Evolutionary conservation across 2,888 invertebrate species (phyloP).

Genomic region (Proisotoma minuta): DNA sequence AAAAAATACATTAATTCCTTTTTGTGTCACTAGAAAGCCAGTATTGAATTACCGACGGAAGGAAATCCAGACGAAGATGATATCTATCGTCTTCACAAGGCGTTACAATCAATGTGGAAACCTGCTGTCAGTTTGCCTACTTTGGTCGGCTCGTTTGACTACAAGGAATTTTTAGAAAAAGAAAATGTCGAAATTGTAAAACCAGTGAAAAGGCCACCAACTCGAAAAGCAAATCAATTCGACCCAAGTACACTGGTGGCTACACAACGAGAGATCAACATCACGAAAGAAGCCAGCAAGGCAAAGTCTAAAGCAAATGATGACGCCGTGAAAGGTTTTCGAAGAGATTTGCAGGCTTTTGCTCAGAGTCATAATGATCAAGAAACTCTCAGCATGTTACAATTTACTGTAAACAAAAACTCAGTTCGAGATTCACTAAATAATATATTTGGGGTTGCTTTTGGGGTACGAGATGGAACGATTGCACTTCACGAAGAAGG

Average conservation of each 20-base stretch:
- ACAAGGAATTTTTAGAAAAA: slow-evolving; percentile 7
- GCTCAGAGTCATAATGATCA: not conserved
- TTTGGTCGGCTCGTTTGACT: slow-evolving; percentile 6
- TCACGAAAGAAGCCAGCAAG: not conserved
- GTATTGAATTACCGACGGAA: no score
- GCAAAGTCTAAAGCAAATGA: not conserved
- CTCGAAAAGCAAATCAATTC: slow-evolving; percentile 9
- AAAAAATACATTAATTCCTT: no score
- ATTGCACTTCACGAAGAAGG: not conserved
- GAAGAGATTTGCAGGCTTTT: not conserved
- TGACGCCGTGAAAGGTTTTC: slow-evolving; percentile 7
- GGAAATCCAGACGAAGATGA: no score
- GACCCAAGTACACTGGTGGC: not conserved
- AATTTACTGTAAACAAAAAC: slow-evolving; percentile 12
- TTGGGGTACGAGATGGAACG: slow-evolving; percentile 18
- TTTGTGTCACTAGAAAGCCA: no score
- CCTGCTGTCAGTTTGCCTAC: not conserved
- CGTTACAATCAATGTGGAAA: no score
- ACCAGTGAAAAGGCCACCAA: slow-evolving; percentile 5
- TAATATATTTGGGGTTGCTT: slow-evolving; percentile 17
- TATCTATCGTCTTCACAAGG: no score
- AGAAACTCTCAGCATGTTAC: slow-evolving; percentile 7
- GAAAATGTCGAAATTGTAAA: not conserved
- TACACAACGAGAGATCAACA: slow-evolving; percentile 17
- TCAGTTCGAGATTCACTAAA: slow-evolving; percentile 8